Evolutionary conservation across 2,888 invertebrate species (phyloP).

Genomic region (Trachelus stipa): DNA sequence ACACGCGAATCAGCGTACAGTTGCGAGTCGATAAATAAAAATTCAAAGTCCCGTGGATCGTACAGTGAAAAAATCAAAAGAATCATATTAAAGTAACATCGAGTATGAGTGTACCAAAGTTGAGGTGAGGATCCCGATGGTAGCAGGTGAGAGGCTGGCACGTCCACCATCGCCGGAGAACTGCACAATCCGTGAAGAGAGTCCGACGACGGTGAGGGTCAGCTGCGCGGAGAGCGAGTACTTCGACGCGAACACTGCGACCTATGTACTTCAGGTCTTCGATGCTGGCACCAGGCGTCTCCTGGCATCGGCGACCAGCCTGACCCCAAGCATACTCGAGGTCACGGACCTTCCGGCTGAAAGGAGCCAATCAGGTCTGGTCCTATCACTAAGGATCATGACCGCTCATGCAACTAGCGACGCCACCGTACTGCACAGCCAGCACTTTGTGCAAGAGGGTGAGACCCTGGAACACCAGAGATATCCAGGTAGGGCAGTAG

Average conservation of each 20-base stretch:
- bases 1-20: background rate
- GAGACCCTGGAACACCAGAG: constrained; percentile 59
- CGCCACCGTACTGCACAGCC: constrained; percentile 68
- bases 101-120: constrained; percentile 29
- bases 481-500: constrained; percentile 57
- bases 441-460: constrained; percentile 57
- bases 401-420: constrained; percentile 69
- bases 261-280: constrained; percentile 70
- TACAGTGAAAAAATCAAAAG: background rate
- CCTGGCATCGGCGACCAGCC: constrained; percentile 68
- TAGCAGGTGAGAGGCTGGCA: constrained; percentile 58
- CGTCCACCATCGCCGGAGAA: constrained; percentile 69
- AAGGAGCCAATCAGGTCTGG: constrained; percentile 60
- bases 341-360: constrained; percentile 67
- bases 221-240: constrained; percentile 67
- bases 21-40: background rate
- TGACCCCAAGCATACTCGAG: constrained; percentile 67
- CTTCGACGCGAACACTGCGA: constrained; percentile 59
- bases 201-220: constrained; percentile 65
- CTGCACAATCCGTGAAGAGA: constrained; percentile 68
- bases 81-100: background rate
- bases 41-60: background rate
- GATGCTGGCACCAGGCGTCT: constrained; percentile 68
- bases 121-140: constrained; percentile 39
- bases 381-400: constrained; percentile 69